Conservation (phyloP, 1,140 invertebrate genomes). For the Neodiprion pinetum region DNA sequence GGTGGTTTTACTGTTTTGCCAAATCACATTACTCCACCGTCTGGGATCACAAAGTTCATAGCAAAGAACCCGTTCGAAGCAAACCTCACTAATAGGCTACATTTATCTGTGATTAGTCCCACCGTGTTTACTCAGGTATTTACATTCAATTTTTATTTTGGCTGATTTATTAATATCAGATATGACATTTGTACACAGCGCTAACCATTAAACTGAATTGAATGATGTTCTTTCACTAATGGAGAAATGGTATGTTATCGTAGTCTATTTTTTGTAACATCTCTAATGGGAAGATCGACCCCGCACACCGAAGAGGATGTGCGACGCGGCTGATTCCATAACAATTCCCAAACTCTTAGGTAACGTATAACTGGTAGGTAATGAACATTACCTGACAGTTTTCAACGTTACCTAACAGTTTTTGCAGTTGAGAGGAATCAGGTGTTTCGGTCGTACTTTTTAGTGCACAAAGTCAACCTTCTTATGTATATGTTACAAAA, state of each 20-base stretch:
- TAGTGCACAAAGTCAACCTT: no score
- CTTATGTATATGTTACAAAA: no score
- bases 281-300: no score
- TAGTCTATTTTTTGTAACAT: background rate
- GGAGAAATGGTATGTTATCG: constrained; percentile 9
- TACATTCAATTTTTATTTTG: background rate
- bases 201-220: background rate
- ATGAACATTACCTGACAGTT: no score
- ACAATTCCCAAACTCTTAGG: no score
- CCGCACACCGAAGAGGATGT: no score
- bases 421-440: no score
- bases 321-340: no score
- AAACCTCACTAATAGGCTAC: constrained; percentile 53
- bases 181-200: constrained; percentile 9
- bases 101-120: constrained; percentile 57
- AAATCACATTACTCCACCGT: constrained; percentile 51
- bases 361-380: no score
- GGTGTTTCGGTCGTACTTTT: no score
- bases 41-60: constrained; percentile 54
- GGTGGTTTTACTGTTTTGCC: constrained; percentile 37
- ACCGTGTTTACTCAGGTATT: constrained; percentile 52
- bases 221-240: constrained; percentile 3
- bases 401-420: no score
- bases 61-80: constrained; percentile 57
- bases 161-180: background rate